Evolutionary conservation across 2,888 invertebrate genomes (phyloP).

Genomic region (Micoletzkya japonica): DNA sequence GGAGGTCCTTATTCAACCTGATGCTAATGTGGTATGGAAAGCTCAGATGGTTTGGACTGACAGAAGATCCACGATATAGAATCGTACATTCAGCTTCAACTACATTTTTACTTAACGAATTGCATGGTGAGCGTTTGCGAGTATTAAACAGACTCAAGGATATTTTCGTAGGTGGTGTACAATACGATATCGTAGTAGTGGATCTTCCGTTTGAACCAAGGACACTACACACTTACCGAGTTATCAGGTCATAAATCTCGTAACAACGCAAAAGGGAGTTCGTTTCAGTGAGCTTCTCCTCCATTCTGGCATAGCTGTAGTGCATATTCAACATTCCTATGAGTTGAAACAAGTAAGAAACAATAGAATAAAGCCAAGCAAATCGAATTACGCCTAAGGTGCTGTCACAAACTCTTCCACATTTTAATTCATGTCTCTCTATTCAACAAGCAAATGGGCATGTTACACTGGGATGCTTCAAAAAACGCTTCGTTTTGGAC

Average conservation of each 20-base stretch:
- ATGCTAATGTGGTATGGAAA: neutral
- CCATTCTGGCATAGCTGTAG: neutral
- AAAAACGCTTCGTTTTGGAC: neutral
- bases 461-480: neutral
- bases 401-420: conserved; percentile 4
- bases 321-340: neutral
- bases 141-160: too few species aligned
- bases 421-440: conserved; percentile 18
- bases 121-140: neutral
- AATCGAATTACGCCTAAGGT: neutral
- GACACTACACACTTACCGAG: too few species aligned
- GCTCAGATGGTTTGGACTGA: conserved; percentile 18
- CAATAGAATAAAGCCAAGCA: neutral
- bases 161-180: too few species aligned
- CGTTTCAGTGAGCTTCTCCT: neutral
- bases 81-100: neutral
- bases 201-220: too few species aligned
- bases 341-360: too few species aligned
- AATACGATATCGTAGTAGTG: too few species aligned
- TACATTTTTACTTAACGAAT: neutral
- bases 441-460: conserved; percentile 13
- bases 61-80: conserved; percentile 12
- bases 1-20: neutral
- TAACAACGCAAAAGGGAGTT: too few species aligned
- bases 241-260: too few species aligned